phyloP scores from a whole-genome alignment of 2,888 invertebrate genomes.

The Drosophila monieri region DNA sequence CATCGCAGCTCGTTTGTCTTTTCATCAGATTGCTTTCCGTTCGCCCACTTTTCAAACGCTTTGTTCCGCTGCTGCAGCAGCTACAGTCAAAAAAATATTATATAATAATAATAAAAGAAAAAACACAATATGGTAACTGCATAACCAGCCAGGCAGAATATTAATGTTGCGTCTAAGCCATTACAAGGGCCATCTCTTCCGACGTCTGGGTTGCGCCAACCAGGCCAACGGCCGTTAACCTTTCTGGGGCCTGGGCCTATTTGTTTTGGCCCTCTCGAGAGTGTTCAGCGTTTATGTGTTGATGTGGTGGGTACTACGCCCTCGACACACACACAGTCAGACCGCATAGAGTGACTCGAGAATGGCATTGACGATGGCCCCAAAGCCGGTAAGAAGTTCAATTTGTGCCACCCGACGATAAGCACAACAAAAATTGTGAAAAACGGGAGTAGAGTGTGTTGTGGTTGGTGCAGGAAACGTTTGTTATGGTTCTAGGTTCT shows the following conservation, averaged over 20 bases:
- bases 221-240: slow-evolving; percentile 41
- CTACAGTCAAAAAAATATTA: not conserved
- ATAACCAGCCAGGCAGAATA: slow-evolving; percentile 43
- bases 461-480: slow-evolving; percentile 21
- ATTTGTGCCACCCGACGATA: slow-evolving; percentile 32
- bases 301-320: slow-evolving; percentile 21
- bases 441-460: slow-evolving; percentile 11
- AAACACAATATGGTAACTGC: slow-evolving; percentile 41
- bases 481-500: slow-evolving; percentile 23
- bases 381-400: slow-evolving; percentile 42
- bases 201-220: slow-evolving; percentile 30
- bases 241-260: slow-evolving; percentile 16
- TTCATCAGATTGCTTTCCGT: slow-evolving; percentile 34
- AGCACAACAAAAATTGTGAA: slow-evolving; percentile 13
- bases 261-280: slow-evolving; percentile 14
- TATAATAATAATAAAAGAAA: too few species aligned
- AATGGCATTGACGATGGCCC: slow-evolving; percentile 34
- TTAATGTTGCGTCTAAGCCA: slow-evolving; percentile 45
- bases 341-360: slow-evolving; percentile 12
- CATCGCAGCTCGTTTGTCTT: slow-evolving; percentile 42
- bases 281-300: slow-evolving; percentile 21
- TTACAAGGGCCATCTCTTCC: slow-evolving; percentile 42
- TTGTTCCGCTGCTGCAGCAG: slow-evolving; percentile 36
- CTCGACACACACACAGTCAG: not conserved
- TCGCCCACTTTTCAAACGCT: slow-evolving; percentile 19